A percentile compares a stretch with the other conserved stretches of the same genome.
Evolutionary conservation across 2,113 vertebrate genomes (phyloP).

Genomic region (Menura novaehollandiae): DNA sequence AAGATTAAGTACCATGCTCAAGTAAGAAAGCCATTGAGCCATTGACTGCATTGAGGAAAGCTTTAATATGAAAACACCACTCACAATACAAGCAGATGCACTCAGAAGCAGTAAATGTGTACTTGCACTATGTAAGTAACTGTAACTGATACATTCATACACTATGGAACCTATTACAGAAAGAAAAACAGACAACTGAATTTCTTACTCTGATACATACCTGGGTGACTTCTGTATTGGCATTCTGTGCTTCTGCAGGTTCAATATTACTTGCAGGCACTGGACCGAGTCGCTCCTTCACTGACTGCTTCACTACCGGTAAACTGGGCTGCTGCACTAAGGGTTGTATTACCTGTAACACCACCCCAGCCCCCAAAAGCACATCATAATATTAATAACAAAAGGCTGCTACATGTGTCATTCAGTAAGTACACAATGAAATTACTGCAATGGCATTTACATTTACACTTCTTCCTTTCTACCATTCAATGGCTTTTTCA

Average conservation of each 20-base stretch:
- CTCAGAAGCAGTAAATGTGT: not conserved
- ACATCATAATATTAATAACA: not conserved
- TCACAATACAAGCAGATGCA: not conserved
- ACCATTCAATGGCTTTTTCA: not conserved
- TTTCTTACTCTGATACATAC: slow-evolving; percentile 52
- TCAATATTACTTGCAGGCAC: slow-evolving; percentile 82
- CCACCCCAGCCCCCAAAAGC: not conserved
- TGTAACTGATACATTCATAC: not conserved
- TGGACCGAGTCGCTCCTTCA: slow-evolving; percentile 93
- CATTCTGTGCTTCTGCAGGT: slow-evolving; percentile 78
- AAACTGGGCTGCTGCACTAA: slow-evolving; percentile 74
- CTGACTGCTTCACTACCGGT: slow-evolving; percentile 86
- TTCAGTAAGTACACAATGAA: not conserved
- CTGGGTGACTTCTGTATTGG: slow-evolving; percentile 77
- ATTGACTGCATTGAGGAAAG: no score
- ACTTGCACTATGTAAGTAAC: not conserved
- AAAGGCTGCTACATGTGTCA: not conserved
- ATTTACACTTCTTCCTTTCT: not conserved
- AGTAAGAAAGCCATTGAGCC: no score
- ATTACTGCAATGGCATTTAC: not conserved
- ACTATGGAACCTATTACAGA: not conserved
- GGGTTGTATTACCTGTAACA: slow-evolving; percentile 70
- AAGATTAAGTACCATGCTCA: not conserved
- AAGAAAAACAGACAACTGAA: not conserved
- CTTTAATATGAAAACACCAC: not conserved